Conservation (phyloP, 1,140 invertebrate genomes). For the Achatina immaculata region DNA sequence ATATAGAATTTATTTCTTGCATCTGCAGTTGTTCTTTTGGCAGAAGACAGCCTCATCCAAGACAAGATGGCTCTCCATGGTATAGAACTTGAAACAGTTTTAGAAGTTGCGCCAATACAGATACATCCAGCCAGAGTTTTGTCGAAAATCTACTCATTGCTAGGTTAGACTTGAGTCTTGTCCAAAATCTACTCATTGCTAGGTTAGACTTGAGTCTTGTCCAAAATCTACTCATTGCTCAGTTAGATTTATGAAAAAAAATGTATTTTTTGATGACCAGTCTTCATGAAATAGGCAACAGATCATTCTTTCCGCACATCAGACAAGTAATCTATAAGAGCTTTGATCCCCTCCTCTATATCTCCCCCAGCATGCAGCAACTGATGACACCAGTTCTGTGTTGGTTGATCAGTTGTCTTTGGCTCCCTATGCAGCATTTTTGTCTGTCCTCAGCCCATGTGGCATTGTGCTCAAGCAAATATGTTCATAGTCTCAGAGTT, state of each 20-base stretch:
- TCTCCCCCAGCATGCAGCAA: too few species aligned
- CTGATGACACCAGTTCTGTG: too few species aligned
- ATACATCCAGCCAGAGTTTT: constrained; percentile 95
- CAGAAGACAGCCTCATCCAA: constrained; percentile 91
- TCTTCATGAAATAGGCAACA: background rate
- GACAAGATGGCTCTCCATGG: constrained; percentile 90
- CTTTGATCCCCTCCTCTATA: too few species aligned
- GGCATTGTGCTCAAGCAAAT: too few species aligned
- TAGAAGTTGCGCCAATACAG: constrained; percentile 93
- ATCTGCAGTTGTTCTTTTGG: constrained; percentile 88
- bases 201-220: constrained; percentile 86
- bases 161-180: constrained; percentile 87
- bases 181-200: constrained; percentile 95
- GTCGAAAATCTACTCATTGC: constrained; percentile 93
- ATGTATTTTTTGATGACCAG: background rate
- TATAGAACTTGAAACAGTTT: constrained; percentile 92
- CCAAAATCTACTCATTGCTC: constrained; percentile 94
- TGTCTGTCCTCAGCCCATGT: too few species aligned
- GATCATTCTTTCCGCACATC: background rate
- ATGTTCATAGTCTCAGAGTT: too few species aligned
- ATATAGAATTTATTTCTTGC: background rate
- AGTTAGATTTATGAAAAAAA: constrained; percentile 78
- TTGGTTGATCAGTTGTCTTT: too few species aligned
- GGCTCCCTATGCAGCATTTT: too few species aligned
- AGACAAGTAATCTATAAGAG: too few species aligned